These are phyloP conservation scores for Beaufortia kweichowensis DNA, from an alignment of 2,113 vertebrate species.

Conservation along the genomic window DNA sequence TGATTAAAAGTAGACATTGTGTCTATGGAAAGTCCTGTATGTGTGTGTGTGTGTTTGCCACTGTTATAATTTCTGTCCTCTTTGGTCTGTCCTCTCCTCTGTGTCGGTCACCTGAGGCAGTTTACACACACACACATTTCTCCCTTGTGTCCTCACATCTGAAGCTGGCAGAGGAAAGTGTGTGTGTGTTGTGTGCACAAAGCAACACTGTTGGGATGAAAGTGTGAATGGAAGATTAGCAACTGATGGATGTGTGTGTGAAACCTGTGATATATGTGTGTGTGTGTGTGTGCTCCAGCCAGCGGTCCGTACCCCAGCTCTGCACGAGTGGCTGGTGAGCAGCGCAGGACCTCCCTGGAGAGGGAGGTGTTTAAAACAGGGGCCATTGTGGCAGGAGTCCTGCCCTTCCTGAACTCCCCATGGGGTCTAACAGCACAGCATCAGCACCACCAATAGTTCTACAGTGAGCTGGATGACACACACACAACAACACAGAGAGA, in stretches of 20 bases:
- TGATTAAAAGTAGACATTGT: too few species aligned
- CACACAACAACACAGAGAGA: background rate
- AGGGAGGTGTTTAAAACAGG: slow-evolving; percentile 35
- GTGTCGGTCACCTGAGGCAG: slow-evolving; percentile 30
- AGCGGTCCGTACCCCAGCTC: background rate
- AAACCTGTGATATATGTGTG: background rate
- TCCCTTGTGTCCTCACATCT: background rate
- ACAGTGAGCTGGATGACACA: slow-evolving; percentile 1
- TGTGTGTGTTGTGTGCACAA: background rate
- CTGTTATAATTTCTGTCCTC: background rate
- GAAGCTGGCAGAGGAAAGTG: background rate
- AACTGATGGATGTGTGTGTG: background rate
- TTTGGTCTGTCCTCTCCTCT: slow-evolving; percentile 19
- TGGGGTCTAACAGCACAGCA: background rate
- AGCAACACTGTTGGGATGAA: background rate
- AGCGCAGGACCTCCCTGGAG: background rate
- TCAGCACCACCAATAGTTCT: slow-evolving; percentile 1
- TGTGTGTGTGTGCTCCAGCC: slow-evolving; percentile 1
- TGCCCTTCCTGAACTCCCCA: slow-evolving; percentile 23
- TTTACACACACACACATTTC: slow-evolving; percentile 12
- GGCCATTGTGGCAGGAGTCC: slow-evolving; percentile 22
- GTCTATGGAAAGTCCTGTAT: too few species aligned
- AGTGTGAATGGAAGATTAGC: slow-evolving; percentile 21
- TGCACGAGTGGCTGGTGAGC: background rate
- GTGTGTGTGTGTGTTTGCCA: background rate